Percentiles rank a stretch among this genome's conserved stretches.
These are phyloP conservation scores for Anguilla megastoma DNA, from an alignment of 2,797 vertebrate genomes.

Conservation along the genomic window DNA sequence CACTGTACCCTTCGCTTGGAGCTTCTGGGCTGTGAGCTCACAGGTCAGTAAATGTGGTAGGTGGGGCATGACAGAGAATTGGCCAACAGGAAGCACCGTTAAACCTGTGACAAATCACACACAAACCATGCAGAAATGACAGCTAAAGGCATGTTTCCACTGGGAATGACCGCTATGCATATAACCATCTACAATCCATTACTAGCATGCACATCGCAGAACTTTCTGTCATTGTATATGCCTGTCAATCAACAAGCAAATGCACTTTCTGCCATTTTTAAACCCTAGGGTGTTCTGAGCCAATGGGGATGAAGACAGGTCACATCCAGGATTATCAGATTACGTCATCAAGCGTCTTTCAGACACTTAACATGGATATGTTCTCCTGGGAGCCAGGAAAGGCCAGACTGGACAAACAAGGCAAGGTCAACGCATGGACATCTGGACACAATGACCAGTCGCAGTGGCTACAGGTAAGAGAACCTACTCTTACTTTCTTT, in stretches of 20 bases:
- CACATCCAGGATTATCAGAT: conserved; percentile 97
- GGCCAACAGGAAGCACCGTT: background rate
- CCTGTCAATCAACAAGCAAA: background rate
- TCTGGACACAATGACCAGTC: conserved; percentile 96
- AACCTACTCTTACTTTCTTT: background rate
- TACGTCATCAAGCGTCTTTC: conserved; percentile 92
- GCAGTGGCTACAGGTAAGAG: conserved; percentile 93
- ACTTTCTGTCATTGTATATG: background rate
- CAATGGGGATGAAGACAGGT: conserved; percentile 96
- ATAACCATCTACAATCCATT: background rate
- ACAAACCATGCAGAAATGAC: background rate
- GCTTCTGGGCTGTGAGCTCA: conserved; percentile 93
- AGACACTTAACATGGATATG: conserved; percentile 99
- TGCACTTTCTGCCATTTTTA: background rate
- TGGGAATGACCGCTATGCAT: background rate
- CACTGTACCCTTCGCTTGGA: conserved; percentile 97
- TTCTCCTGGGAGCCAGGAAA: conserved; percentile 98
- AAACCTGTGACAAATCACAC: background rate
- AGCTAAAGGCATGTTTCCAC: background rate
- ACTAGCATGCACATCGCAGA: background rate
- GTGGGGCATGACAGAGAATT: background rate
- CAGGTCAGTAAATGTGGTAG: conserved; percentile 71
- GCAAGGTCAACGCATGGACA: conserved; percentile 99
- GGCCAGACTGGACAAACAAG: conserved; percentile 95
- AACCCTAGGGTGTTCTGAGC: conserved; percentile 89